Percentiles rank a stretch among this genome's conserved stretches.
Conservation (phyloP, 2,888 invertebrate species). For the Sarcophaga variegata region DNA sequence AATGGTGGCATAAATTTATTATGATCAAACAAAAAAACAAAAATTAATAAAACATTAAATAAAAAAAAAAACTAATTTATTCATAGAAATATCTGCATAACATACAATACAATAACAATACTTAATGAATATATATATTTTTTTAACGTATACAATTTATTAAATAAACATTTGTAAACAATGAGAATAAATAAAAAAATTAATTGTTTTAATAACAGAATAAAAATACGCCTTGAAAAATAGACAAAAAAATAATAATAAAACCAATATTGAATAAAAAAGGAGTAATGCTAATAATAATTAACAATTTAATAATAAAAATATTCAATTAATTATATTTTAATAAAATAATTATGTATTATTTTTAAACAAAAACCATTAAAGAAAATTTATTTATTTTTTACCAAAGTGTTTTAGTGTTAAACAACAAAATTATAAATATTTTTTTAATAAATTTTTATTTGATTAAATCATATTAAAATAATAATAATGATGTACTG, state of each 20-base stretch:
- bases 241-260: neutral
- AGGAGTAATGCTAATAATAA: too few relatives aligned
- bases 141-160: neutral
- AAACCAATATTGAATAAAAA: too few relatives aligned
- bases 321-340: too few relatives aligned
- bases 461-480: neutral
- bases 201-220: neutral
- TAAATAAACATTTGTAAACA: neutral
- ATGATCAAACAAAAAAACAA: neutral
- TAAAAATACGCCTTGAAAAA: neutral
- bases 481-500: neutral
- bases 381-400: too few relatives aligned
- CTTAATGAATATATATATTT: neutral
- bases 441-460: neutral
- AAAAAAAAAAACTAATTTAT: neutral
- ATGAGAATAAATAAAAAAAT: neutral
- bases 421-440: neutral
- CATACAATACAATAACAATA: neutral
- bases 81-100: neutral
- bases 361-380: too few relatives aligned
- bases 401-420: too few relatives aligned
- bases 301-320: too few relatives aligned
- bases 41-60: neutral
- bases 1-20: neutral
- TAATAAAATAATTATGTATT: too few relatives aligned